These are phyloP conservation scores for Lontra canadensis DNA, from an alignment of 2,113 vertebrate species.

Conservation along the genomic window DNA sequence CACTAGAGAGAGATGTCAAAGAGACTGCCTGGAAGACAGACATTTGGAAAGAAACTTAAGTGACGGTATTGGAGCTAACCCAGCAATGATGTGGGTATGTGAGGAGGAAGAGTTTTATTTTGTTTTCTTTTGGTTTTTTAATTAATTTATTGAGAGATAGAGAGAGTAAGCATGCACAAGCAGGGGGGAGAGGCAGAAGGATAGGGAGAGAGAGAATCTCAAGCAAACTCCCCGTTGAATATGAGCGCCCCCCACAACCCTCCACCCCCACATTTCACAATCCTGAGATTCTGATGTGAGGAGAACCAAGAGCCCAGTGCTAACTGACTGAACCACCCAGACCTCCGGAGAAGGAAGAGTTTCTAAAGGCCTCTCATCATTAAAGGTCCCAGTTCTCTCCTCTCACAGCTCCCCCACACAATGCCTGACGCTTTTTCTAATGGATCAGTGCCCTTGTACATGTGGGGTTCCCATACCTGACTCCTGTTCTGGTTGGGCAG, in stretches of 20 bases:
- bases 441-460: not conserved
- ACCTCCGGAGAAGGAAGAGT: too few species aligned
- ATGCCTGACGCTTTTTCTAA: not conserved
- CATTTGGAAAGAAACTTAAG: not conserved
- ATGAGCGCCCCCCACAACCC: too few species aligned
- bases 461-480: not conserved
- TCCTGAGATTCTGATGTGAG: not conserved
- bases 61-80: not conserved
- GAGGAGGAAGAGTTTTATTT: not conserved
- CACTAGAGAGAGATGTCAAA: not conserved
- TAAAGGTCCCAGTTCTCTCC: not conserved
- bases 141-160: too few species aligned
- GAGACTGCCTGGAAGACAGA: not conserved
- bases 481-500: not conserved
- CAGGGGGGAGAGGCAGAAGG: too few species aligned
- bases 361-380: not conserved
- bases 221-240: too few species aligned
- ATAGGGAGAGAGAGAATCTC: too few species aligned
- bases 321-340: not conserved
- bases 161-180: too few species aligned
- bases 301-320: not conserved
- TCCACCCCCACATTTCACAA: not conserved
- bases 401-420: not conserved
- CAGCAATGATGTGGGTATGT: not conserved
- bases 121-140: not conserved